phyloP scores from a whole-genome alignment of 2,113 vertebrate genomes.

The Sardina pilchardus region DNA sequence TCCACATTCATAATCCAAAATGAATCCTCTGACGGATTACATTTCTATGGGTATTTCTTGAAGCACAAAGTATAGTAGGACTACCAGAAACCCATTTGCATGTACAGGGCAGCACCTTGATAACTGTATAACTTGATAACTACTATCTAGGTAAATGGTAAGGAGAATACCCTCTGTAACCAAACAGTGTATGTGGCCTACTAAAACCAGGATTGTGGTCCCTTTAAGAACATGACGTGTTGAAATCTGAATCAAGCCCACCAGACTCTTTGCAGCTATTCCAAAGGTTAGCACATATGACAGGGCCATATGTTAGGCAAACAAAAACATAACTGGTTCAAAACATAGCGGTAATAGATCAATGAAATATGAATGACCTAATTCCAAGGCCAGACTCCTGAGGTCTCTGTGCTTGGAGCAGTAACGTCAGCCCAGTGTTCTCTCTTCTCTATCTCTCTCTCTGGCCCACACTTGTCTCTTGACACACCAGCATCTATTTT shows the following conservation, averaged over 20 bases:
- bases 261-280: conserved; percentile 48
- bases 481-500: conserved; percentile 71
- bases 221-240: conserved; percentile 60
- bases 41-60: too few relatives aligned
- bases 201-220: conserved; percentile 18
- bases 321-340: neutral
- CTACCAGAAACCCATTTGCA: too few relatives aligned
- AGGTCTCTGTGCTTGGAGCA: neutral
- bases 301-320: neutral
- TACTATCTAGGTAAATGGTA: too few relatives aligned
- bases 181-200: neutral
- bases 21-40: too few relatives aligned
- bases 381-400: neutral
- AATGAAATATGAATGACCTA: neutral
- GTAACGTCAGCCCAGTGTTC: neutral
- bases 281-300: conserved; percentile 27
- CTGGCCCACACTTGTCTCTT: conserved; percentile 56
- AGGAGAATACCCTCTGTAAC: too few relatives aligned
- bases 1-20: too few relatives aligned
- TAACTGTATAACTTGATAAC: too few relatives aligned
- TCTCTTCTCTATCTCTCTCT: too few relatives aligned
- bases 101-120: too few relatives aligned
- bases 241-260: conserved; percentile 66
- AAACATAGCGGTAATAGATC: neutral
- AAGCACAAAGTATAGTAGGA: too few relatives aligned